Percentiles rank a stretch among this genome's conserved stretches.
Evolutionary conservation across 2,113 vertebrate species (phyloP).

Genomic region (Pelecanus crispus): DNA sequence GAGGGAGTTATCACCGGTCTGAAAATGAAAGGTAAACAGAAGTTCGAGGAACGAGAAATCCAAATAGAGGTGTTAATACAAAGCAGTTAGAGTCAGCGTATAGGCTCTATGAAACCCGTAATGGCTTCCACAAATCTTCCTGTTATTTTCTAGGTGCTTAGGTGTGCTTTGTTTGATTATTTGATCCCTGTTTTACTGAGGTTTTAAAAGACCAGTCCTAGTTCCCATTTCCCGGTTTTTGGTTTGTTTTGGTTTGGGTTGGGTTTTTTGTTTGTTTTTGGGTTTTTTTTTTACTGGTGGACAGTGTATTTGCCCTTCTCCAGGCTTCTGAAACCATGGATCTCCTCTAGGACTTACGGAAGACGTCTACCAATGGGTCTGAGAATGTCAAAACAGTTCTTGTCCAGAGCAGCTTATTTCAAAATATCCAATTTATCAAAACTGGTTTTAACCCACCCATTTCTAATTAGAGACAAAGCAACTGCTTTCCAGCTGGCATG

Average conservation of each 20-base stretch:
- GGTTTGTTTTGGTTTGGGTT: fast-evolving
- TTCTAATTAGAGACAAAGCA: background rate
- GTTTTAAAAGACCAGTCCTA: background rate
- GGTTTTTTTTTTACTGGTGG: background rate
- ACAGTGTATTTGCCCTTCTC: background rate
- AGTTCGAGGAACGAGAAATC: background rate
- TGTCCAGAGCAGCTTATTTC: background rate
- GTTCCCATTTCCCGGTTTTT: background rate
- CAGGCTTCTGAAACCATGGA: background rate
- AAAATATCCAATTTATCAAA: background rate
- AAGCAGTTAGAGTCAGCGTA: background rate
- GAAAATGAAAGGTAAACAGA: background rate
- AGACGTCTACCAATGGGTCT: background rate
- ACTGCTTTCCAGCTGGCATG: background rate
- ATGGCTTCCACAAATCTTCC: background rate
- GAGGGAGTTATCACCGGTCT: fast-evolving
- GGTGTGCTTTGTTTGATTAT: background rate
- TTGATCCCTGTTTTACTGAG: background rate
- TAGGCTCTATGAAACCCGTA: background rate
- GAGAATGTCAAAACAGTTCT: background rate
- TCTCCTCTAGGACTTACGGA: background rate
- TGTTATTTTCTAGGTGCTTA: background rate
- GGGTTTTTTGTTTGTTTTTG: background rate
- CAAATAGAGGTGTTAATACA: background rate
- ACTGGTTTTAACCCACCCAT: background rate